These are phyloP conservation scores for Lethenteron reissneri DNA, from an alignment of 2,113 vertebrate genomes.

Conservation along the genomic window DNA sequence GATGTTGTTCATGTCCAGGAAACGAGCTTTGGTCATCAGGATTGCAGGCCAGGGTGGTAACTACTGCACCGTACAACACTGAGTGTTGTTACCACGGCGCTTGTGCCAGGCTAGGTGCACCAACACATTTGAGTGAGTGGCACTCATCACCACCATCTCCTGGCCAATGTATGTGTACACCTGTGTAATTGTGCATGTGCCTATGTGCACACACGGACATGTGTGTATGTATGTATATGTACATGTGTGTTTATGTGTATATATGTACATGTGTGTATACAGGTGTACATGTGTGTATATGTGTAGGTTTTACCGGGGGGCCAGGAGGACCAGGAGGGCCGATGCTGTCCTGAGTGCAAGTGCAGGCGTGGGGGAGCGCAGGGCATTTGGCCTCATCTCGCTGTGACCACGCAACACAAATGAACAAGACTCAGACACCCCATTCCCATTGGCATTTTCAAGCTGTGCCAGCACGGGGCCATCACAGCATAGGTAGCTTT, in stretches of 20 bases:
- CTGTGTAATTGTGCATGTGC: background rate
- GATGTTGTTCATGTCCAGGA: too few relatives aligned
- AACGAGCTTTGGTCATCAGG: too few relatives aligned
- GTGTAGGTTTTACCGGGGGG: slow-evolving; percentile 39
- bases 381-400: slow-evolving; percentile 70
- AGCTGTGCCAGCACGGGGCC: too few relatives aligned
- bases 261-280: slow-evolving; percentile 1
- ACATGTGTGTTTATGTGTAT: background rate
- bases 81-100: too few relatives aligned
- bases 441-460: too few relatives aligned
- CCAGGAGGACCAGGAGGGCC: slow-evolving; percentile 63
- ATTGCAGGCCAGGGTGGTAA: too few relatives aligned
- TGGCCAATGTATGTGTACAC: background rate
- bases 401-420: slow-evolving; percentile 24
- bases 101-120: too few relatives aligned
- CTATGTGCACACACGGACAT: background rate
- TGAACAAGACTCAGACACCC: slow-evolving; percentile 7
- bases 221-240: slow-evolving; percentile 1
- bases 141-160: too few relatives aligned
- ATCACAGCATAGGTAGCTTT: too few relatives aligned
- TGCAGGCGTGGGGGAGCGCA: slow-evolving; percentile 60
- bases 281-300: background rate
- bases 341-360: slow-evolving; percentile 66
- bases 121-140: too few relatives aligned
- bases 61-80: too few relatives aligned